phyloP scores from a whole-genome alignment of 2,797 vertebrate genomes.

The Miichthys miiuy region DNA sequence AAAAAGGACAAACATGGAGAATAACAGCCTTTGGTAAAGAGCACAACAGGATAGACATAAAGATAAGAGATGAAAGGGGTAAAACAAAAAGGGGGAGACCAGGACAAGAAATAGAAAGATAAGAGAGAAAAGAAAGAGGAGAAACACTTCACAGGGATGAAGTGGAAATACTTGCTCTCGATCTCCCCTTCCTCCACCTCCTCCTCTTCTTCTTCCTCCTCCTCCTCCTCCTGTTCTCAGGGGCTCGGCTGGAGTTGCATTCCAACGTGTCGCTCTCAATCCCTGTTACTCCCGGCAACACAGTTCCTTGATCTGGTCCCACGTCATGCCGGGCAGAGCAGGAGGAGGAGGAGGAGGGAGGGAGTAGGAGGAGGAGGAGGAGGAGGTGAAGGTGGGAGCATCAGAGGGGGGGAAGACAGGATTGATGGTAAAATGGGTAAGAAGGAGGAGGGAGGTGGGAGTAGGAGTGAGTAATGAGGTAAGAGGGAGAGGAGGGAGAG shows the following conservation, averaged over 20 bases:
- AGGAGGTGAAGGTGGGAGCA: conserved; percentile 20
- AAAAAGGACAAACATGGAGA: conserved; percentile 7
- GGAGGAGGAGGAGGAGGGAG: conserved; percentile 43
- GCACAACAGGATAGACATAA: too few relatives aligned
- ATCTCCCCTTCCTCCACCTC: conserved; percentile 40
- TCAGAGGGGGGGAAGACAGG: conserved; percentile 11
- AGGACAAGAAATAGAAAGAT: conserved; percentile 9
- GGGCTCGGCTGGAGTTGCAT: conserved; percentile 80
- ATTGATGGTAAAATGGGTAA: conserved; percentile 49
- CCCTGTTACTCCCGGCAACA: conserved; percentile 81
- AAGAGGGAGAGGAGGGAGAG: not conserved
- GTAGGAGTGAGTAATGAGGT: not conserved
- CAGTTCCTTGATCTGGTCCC: conserved; percentile 81
- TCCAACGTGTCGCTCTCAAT: conserved; percentile 80
- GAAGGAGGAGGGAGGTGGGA: not conserved
- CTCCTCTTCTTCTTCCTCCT: conserved; percentile 41
- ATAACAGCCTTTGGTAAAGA: not conserved
- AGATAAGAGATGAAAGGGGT: conserved; percentile 25
- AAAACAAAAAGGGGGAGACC: conserved; percentile 21
- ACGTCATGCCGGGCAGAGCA: conserved; percentile 74
- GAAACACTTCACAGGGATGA: conserved; percentile 66
- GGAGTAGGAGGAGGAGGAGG: not conserved
- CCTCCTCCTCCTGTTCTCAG: conserved; percentile 71
- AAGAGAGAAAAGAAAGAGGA: conserved; percentile 33
- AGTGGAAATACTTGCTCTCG: conserved; percentile 75